Evolutionary conservation across 2,888 invertebrate genomes (phyloP).

Genomic region (Eristalis arbustorum): DNA sequence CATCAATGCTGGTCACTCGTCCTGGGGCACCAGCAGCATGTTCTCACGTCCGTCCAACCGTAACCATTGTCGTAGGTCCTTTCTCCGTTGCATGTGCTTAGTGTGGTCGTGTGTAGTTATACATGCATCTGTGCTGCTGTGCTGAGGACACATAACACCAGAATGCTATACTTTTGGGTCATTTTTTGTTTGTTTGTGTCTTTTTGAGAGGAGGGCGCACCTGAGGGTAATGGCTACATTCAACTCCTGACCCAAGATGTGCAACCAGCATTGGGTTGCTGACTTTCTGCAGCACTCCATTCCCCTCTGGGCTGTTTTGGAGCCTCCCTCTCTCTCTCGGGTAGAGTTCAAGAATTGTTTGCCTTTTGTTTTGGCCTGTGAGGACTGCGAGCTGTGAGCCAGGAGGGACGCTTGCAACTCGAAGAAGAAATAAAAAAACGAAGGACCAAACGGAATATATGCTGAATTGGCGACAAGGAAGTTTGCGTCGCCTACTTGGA

Average conservation of each 20-base stretch:
- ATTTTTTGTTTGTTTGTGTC: constrained; percentile 2
- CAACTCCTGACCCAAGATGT: constrained; percentile 51
- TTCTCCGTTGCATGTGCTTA: background rate
- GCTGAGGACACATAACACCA: constrained; percentile 13
- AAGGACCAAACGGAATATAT: constrained; percentile 11
- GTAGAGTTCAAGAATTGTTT: constrained; percentile 19
- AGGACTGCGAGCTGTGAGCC: background rate
- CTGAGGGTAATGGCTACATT: constrained; percentile 43
- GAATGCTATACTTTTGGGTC: constrained; percentile 38
- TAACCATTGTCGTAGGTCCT: constrained; percentile 62
- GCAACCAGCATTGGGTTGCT: background rate
- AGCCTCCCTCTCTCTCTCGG: constrained; percentile 4
- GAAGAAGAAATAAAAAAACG: background rate
- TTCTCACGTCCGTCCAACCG: constrained; percentile 35
- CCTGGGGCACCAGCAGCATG: constrained; percentile 45
- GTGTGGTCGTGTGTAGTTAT: background rate
- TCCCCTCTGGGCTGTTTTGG: background rate
- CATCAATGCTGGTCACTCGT: constrained; percentile 31
- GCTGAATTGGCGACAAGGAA: constrained; percentile 57
- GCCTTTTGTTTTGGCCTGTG: background rate
- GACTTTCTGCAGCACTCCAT: background rate
- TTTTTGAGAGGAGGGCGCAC: background rate
- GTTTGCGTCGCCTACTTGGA: constrained; percentile 46
- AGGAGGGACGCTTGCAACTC: constrained; percentile 2
- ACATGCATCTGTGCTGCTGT: constrained; percentile 2